A percentile compares a stretch with the other conserved stretches of the same genome.
Evolutionary conservation across 1,140 invertebrate species (phyloP).

Genomic region (Neodiprion lecontei): DNA sequence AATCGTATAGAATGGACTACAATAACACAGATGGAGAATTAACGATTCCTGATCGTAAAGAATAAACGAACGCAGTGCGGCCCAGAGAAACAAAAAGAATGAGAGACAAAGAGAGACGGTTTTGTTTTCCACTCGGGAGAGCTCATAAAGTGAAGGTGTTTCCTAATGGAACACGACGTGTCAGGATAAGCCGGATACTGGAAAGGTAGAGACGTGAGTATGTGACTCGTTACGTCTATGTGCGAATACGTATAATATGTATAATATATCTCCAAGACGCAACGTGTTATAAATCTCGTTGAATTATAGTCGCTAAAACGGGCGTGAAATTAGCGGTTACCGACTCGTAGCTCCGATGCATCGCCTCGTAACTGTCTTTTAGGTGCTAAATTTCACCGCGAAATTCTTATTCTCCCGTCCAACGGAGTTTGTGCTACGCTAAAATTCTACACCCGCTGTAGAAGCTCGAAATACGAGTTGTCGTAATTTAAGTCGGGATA

Average conservation of each 20-base stretch:
- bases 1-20: neutral
- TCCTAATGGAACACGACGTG: constrained; percentile 59
- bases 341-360: constrained; percentile 41
- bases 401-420: constrained; percentile 10
- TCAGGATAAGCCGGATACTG: constrained; percentile 39
- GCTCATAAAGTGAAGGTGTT: constrained; percentile 43
- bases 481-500: neutral
- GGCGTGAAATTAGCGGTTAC: constrained; percentile 63
- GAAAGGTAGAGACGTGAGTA: constrained; percentile 20
- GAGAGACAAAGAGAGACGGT: neutral
- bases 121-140: constrained; percentile 33
- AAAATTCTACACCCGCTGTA: neutral
- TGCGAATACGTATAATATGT: neutral
- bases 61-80: neutral
- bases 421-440: neutral
- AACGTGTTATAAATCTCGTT: constrained; percentile 53
- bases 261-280: neutral
- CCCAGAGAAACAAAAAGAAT: neutral
- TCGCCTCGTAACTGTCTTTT: constrained; percentile 58
- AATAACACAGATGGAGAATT: neutral
- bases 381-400: constrained; percentile 57
- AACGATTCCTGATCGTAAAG: neutral
- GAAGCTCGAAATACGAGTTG: neutral
- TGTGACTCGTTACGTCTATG: neutral
- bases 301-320: constrained; percentile 59